Evolutionary conservation across 2,113 vertebrate genomes (phyloP).

Genomic region (Probosciger aterrimus): DNA sequence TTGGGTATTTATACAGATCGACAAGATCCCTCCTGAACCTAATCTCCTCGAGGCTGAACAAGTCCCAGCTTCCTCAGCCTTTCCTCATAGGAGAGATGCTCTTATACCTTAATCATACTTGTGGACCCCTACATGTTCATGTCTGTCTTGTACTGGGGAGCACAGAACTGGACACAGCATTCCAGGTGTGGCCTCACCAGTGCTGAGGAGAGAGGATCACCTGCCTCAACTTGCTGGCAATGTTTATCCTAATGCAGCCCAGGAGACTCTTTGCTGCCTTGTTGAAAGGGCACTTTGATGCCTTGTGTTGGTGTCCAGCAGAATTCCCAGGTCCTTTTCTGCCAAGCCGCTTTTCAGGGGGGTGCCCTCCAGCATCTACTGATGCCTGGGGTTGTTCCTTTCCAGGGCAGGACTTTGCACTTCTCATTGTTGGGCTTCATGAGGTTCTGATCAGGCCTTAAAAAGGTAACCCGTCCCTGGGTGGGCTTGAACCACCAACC

Average conservation of each 20-base stretch:
- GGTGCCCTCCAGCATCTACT: rapidly evolving
- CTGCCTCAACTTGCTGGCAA: not conserved
- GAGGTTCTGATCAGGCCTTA: rapidly evolving
- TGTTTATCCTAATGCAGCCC: not conserved
- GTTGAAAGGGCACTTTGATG: not conserved
- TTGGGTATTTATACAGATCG: not conserved
- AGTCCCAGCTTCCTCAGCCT: not conserved
- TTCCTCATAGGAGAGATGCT: not conserved
- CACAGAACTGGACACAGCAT: not conserved
- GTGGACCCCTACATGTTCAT: too few species aligned
- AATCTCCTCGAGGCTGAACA: not conserved
- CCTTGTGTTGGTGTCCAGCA: not conserved
- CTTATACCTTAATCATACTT: too few species aligned
- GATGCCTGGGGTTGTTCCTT: not conserved
- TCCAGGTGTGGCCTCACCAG: not conserved
- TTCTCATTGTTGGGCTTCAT: rapidly evolving
- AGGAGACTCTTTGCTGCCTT: not conserved
- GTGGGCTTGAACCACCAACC: slow-evolving; percentile 82
- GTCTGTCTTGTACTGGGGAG: not conserved
- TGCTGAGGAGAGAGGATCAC: not conserved
- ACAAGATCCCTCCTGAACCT: not conserved
- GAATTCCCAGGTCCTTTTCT: not conserved
- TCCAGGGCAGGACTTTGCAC: not conserved
- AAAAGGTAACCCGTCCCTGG: slow-evolving; percentile 63
- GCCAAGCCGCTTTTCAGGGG: not conserved